These are phyloP conservation scores for Varecia variegata DNA, from an alignment of 2,797 vertebrate genomes.

Conservation along the genomic window DNA sequence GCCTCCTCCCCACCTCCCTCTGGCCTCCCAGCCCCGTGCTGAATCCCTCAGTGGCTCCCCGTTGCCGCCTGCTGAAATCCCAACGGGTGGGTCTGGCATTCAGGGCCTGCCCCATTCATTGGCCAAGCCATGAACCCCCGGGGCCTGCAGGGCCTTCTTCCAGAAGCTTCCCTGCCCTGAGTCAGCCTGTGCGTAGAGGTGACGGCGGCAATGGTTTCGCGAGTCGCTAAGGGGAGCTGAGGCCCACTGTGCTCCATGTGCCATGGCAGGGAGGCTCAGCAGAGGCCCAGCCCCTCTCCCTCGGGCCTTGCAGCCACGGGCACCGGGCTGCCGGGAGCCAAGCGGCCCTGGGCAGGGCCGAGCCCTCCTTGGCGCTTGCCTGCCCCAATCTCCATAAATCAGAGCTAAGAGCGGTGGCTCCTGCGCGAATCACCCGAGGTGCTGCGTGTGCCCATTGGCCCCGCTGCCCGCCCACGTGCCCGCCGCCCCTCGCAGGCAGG, in stretches of 20 bases:
- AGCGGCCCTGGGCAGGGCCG: not conserved
- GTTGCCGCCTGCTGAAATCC: not conserved
- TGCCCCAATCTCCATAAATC: not conserved
- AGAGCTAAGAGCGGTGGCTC: not conserved
- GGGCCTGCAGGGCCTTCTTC: not conserved
- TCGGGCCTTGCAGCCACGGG: not conserved
- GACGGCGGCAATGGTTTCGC: rapidly evolving
- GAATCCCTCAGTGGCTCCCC: not conserved
- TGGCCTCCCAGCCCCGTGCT: not conserved
- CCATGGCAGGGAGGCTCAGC: too few species aligned
- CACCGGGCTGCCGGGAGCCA: not conserved
- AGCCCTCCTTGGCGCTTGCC: not conserved
- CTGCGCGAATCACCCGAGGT: not conserved
- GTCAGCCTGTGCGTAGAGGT: not conserved
- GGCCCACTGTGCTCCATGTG: too few species aligned
- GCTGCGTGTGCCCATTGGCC: rapidly evolving
- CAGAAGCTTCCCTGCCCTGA: not conserved
- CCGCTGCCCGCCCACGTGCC: not conserved
- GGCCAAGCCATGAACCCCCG: not conserved
- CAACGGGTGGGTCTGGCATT: not conserved
- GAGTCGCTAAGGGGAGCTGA: not conserved
- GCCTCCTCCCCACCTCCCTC: not conserved
- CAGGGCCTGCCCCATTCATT: not conserved
- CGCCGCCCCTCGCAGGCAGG: not conserved
- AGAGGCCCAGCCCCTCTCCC: not conserved